Percentiles rank a stretch among this genome's conserved stretches.
Evolutionary conservation across 2,113 vertebrate species (phyloP).

Genomic region (Gobio gobio): DNA sequence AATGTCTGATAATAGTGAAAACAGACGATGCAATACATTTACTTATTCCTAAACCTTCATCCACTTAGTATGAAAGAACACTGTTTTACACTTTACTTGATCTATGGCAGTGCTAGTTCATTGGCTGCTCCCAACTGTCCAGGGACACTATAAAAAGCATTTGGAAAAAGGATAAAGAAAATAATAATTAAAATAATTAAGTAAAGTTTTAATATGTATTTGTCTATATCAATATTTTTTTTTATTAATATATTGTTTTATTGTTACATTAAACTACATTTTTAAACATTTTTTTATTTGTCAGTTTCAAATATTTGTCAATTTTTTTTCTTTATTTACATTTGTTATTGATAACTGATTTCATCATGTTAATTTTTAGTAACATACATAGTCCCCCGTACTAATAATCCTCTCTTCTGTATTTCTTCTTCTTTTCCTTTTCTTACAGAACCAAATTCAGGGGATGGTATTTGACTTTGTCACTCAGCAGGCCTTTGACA

Average conservation of each 20-base stretch:
- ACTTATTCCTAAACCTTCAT: no score
- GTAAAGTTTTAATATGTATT: not conserved
- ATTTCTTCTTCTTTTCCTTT: conserved; percentile 23
- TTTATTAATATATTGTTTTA: not conserved
- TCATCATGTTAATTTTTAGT: not conserved
- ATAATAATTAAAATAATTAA: no score
- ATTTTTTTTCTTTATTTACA: not conserved
- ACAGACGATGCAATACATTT: no score
- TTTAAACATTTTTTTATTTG: not conserved
- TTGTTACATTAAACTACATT: not conserved
- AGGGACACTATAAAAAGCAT: no score
- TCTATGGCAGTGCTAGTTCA: no score
- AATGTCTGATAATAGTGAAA: no score
- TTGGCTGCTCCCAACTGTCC: no score
- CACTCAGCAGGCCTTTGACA: conserved; percentile 97
- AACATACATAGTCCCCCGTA: not conserved
- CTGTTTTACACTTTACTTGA: no score
- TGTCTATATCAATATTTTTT: not conserved
- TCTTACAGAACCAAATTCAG: conserved; percentile 88
- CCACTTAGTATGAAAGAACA: no score
- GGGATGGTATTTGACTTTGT: conserved; percentile 97
- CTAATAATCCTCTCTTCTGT: not conserved
- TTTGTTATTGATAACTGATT: not conserved
- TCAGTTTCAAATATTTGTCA: not conserved
- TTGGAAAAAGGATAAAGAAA: no score